A percentile compares a stretch with the other conserved stretches of the same genome.
Evolutionary conservation across 2,888 invertebrate species (phyloP).

Genomic region (Hermaeophaga mercurialis): DNA sequence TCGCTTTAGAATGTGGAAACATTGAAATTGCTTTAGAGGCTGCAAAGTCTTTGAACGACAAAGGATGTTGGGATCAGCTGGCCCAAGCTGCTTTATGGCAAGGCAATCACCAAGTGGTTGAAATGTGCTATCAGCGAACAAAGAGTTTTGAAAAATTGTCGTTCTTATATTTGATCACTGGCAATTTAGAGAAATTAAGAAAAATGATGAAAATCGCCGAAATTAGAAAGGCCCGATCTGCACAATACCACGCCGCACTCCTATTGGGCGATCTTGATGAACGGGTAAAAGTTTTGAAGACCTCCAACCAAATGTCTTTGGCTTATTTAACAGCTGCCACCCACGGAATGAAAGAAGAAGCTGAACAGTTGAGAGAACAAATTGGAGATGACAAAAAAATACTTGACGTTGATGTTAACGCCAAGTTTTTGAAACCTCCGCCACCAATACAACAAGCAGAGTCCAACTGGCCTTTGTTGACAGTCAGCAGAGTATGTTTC

Average conservation of each 20-base stretch:
- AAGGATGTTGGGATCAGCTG: conserved; percentile 92
- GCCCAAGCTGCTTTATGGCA: conserved; percentile 93
- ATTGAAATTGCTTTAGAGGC: conserved; percentile 97
- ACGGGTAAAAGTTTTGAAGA: conserved; percentile 81
- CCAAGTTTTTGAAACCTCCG: conserved; percentile 82
- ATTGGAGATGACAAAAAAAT: conserved; percentile 61
- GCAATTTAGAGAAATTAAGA: conserved; percentile 93
- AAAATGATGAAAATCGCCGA: conserved; percentile 99
- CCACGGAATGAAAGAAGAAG: conserved; percentile 83
- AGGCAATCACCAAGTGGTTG: conserved; percentile 76
- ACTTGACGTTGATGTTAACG: conserved; percentile 76
- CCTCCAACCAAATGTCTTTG: conserved; percentile 74
- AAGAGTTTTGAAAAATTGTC: conserved; percentile 99
- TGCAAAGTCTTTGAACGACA: conserved; percentile 92
- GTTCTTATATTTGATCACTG: conserved; percentile 97
- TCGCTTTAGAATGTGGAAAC: conserved; percentile 97
- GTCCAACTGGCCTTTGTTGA: conserved; percentile 95
- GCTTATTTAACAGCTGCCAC: conserved; percentile 95
- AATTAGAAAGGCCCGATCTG: conserved; percentile 94
- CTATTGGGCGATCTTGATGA: conserved; percentile 91
- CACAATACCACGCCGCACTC: conserved; percentile 95
- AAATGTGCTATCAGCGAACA: conserved; percentile 99
- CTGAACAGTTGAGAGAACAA: conserved; percentile 71
- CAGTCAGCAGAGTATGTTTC: conserved; percentile 75
- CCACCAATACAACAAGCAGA: conserved; percentile 89